Evolutionary conservation across 1,140 invertebrate genomes (phyloP), one percentile per base, ranked within the genome.

Genomic region (Cylas formicarius): DNA sequence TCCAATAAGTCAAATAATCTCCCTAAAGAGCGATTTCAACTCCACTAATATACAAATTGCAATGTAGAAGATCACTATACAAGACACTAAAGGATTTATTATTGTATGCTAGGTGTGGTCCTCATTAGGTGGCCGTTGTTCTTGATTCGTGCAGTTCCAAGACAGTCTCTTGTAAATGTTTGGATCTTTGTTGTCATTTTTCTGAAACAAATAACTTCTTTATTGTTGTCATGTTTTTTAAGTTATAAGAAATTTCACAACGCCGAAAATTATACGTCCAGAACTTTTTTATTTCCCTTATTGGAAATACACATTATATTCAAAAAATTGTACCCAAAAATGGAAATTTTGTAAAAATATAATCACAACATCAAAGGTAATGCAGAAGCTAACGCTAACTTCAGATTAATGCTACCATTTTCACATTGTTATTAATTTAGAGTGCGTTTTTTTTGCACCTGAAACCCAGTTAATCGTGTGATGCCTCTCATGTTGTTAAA

Each of bases 121-220:
- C 47, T 59, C 56, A 33, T 46, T 48, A 26, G 49, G 56, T 48
- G 49, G 45, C 40, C 50, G 39, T 45, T 56, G 51, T 26, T 55
- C 48, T 34, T 57, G 50, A 46, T 52, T 61, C 51, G 72, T 74
- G 50, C 71, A 76, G 61, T 81, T 80, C 77, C 77, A 80, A 9
- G 78, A 81, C 10, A 80, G 62, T 18, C 78, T 65, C 64, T 82
- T 81, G 55, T 80, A 73, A 44, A 81, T 81, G 38, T 67, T 72
- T 16, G 68, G 63, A 62, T 80, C 77, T 57, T 62, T 63, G 28
- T 53, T 63, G 57, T 71, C 70, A 56, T 71, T 69, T 60, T 72
- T 72, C 72, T 74, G 55, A 28, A 61, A 56, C 16, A 38, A 21
- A 40, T 39, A 42, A 31, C 2, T 23, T n/a, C 29, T 10, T 34